Base-by-base conservation (phyloP, 2,888 invertebrate species). In the Epirrhoe tristata region DNA sequence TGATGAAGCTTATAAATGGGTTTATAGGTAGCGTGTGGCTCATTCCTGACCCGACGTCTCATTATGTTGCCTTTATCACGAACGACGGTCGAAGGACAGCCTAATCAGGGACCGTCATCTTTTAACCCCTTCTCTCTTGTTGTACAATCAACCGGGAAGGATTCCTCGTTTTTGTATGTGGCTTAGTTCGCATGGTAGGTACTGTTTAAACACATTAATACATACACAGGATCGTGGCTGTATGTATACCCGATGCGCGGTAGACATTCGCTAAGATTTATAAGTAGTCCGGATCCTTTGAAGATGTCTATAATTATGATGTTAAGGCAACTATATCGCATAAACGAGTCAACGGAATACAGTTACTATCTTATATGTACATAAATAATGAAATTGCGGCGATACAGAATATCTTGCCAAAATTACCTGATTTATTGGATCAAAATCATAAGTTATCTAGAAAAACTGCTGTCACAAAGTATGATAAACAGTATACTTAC, bases 101-200 rank as follows among this genome's bases (percentile, higher is more conserved):
- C 67, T 74, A 73, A 76, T 76, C 74, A 71, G 67, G 65, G 67
- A 69, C 71, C 69, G 74, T 51, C 71, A 74, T 76, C 72, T 76
- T 71, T 59, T 68, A 68, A 72, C 73, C 74, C 72, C 61, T 72
- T 66, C 63, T 60, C 69, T 54, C 69, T n/a, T 8, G 70, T 34
- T 16, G 50, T 48, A 56, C 39, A 43, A 5, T 43, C 39, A 43
- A 43, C 39, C 39, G 12, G 7, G 34, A 4, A 43, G 12, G 39
- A 43, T 12, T 43, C 0, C 10, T 12, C 39, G 12, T 10, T 12
- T 12, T 43, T 10, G 39, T 12, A 10, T 43, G 4, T 12, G 12
- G 12, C 12, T 12, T 43, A 5, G 39, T 12, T 43, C 0, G 5
- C 10, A 36, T 12, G 39, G 34, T 34, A 7, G 39, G 34, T 34